phyloP scores from a whole-genome alignment of 2,797 vertebrate genomes.

The Cirrhinus molitorella region DNA sequence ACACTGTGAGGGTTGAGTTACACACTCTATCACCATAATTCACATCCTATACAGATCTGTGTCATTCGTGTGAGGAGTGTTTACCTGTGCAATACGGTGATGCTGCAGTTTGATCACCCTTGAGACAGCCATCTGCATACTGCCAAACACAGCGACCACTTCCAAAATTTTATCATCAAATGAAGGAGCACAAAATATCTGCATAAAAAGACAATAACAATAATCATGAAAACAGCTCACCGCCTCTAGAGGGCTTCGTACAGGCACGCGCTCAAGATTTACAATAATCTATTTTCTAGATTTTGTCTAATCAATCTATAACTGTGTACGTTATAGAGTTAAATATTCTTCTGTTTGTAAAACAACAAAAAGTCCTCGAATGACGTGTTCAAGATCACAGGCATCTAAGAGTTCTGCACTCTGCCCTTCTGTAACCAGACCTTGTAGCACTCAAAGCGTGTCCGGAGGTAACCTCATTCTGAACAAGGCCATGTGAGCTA shows the following conservation, averaged over 20 bases:
- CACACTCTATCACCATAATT: neutral
- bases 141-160: conserved; percentile 96
- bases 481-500: neutral
- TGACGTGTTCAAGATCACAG: conserved; percentile 47
- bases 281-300: neutral
- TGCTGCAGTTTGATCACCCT: conserved; percentile 98
- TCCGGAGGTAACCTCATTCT: conserved; percentile 60
- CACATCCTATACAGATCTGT: neutral
- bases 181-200: conserved; percentile 98
- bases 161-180: conserved; percentile 99
- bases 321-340: neutral
- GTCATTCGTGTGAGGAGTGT: neutral
- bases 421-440: conserved; percentile 64
- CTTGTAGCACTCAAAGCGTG: conserved; percentile 37
- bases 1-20: conserved; percentile 78
- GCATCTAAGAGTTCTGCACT: conserved; percentile 48
- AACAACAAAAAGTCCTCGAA: conserved; percentile 38
- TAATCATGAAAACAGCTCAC: neutral
- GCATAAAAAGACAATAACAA: conserved; percentile 39
- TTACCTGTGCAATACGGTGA: conserved; percentile 96
- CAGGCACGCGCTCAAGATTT: neutral
- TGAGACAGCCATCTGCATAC: conserved; percentile 98
- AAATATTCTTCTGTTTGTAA: neutral
- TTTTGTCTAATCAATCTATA: too few species aligned
- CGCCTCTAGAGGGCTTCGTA: conserved; percentile 8